Evolutionary conservation across 2,797 vertebrate species (phyloP), one percentile per base, ranked within the genome.

Genomic region (Erpetoichthys calabaricus): DNA sequence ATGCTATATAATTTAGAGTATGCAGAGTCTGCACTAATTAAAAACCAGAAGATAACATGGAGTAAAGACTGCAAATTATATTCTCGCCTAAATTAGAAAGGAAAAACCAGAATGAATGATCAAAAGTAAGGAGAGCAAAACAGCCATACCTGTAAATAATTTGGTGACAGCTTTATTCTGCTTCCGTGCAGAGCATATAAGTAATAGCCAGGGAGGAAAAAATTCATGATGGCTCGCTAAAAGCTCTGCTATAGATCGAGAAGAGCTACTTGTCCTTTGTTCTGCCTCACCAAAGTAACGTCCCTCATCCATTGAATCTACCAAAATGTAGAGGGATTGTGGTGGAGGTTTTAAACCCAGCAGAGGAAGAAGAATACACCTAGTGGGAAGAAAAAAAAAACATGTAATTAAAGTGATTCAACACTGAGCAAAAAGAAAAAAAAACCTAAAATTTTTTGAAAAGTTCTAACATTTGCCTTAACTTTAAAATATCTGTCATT

Each of bases 161-260:
- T 96, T 96, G 61, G 93, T 98, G 62, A 98, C 89, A 67, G 90
- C 85, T 77, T 94, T 97, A 70, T 96, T 99, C 76, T 99, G 95
- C 2, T 93, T 84, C 4, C 94, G 86, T 6, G 92, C 90, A 0
- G 95, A 98, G 70, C 92, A 97, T 70, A 99, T 77, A 42, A 99
- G 92, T 5, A 99, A 80, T 45, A 99, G 80, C 96, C 96, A 98
- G 0, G 96, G 90, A 6, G 96, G 96, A 60, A 99, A 90, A 75
- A 94, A 91, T 68, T 99, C 90, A 0, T 96, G 93, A 66, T 98
- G 94, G 58, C 80, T 80, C 63, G 94, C 93, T 67, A 99, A 75
- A 62, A 99, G 90, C 68, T 98, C 96, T 0, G 91, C 93, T 61
- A 99, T 92, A 3, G 88, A 95, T 65, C 90, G 86, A 7, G 91